Evolutionary conservation across 2,113 vertebrate species (phyloP).

Genomic region (Tragulus kanchil): DNA sequence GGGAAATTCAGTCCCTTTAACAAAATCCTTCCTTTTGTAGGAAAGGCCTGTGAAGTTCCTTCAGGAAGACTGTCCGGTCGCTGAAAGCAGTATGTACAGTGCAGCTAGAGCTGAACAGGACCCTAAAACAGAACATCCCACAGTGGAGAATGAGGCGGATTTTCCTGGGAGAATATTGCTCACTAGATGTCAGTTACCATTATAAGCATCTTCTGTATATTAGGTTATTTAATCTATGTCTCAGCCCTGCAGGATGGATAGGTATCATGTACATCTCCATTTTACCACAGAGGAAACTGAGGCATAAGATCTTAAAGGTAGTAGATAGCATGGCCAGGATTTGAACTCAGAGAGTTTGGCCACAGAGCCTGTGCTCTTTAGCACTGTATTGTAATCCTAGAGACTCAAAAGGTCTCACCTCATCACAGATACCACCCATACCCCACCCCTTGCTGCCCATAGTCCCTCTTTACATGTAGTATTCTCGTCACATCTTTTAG

Average conservation of each 20-base stretch:
- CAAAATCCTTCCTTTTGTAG: neutral
- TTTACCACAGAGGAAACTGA: neutral
- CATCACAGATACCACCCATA: neutral
- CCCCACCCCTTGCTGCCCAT: neutral
- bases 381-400: neutral
- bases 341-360: neutral
- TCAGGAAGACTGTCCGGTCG: constrained; percentile 51
- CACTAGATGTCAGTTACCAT: neutral
- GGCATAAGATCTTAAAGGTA: neutral
- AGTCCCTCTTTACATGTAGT: neutral
- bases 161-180: constrained; percentile 75
- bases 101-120: constrained; percentile 33
- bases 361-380: neutral
- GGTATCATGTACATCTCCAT: neutral
- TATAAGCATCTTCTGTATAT: neutral
- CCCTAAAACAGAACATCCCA: constrained; percentile 56
- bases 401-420: neutral
- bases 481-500: neutral
- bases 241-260: neutral
- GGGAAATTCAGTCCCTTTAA: neutral
- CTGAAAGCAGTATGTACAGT: constrained; percentile 60
- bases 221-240: neutral
- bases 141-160: constrained; percentile 54
- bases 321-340: neutral
- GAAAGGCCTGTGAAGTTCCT: constrained; percentile 51